phyloP scores from a whole-genome alignment of 2,113 vertebrate species.

The Colaptes auratus region DNA sequence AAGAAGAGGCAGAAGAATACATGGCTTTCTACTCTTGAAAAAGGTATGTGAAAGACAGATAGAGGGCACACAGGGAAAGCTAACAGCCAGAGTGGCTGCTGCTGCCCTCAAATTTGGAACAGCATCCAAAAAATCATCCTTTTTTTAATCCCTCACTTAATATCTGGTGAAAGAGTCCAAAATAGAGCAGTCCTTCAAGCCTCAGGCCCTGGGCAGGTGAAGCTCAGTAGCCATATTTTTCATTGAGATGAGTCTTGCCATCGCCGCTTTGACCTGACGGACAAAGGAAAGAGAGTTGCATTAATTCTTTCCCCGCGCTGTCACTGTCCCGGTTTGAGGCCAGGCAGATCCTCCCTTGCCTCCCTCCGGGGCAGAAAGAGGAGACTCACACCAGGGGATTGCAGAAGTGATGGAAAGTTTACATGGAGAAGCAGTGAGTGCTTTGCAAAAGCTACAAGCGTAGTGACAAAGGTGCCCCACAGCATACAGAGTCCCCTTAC shows the following conservation, averaged over 20 bases:
- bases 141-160: neutral
- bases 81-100: neutral
- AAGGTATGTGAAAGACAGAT: neutral
- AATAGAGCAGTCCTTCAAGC: neutral
- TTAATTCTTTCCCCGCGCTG: neutral
- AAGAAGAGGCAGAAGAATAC: neutral
- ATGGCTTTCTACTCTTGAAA: neutral
- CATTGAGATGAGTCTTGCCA: constrained; percentile 94
- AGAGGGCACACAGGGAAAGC: neutral
- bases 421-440: no score
- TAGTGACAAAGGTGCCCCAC: no score
- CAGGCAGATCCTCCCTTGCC: no score
- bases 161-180: neutral
- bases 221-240: constrained; percentile 92
- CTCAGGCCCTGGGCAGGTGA: neutral
- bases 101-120: neutral
- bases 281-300: constrained; percentile 2
- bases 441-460: no score
- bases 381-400: no score
- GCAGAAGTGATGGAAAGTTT: no score
- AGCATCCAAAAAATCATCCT: neutral
- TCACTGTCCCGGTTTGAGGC: no score
- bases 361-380: no score
- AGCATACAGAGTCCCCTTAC: no score
- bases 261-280: constrained; percentile 91